Percentiles rank a stretch among this genome's conserved stretches.
Conservation (phyloP, 2,113 vertebrate species). For the Pao palembangensis region DNA sequence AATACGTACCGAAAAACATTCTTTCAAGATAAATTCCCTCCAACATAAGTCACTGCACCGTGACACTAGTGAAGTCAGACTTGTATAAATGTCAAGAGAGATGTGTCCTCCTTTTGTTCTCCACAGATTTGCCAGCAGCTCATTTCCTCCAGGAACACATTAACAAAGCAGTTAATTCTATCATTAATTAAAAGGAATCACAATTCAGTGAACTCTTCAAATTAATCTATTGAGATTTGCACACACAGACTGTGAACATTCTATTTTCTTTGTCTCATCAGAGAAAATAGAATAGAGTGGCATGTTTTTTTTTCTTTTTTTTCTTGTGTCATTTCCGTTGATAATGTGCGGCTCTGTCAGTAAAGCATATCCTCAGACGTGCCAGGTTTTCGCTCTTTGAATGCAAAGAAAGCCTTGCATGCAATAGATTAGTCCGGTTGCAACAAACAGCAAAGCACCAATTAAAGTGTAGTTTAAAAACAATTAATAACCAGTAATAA, state of each 20-base stretch:
- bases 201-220: slow-evolving; percentile 77
- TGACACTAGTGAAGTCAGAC: slow-evolving; percentile 63
- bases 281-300: slow-evolving; percentile 44
- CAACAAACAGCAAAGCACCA: not conserved
- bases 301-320: slow-evolving; percentile 14
- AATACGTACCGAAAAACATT: slow-evolving; percentile 50
- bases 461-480: too few species aligned
- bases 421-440: slow-evolving; percentile 14
- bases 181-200: slow-evolving; percentile 80
- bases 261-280: slow-evolving; percentile 61
- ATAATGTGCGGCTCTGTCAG: slow-evolving; percentile 47
- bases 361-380: slow-evolving; percentile 46
- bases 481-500: too few species aligned
- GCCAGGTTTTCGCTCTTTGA: slow-evolving; percentile 41
- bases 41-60: slow-evolving; percentile 60
- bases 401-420: slow-evolving; percentile 25
- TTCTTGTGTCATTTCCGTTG: slow-evolving; percentile 26
- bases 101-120: slow-evolving; percentile 72
- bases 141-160: slow-evolving; percentile 74
- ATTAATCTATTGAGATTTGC: slow-evolving; percentile 78
- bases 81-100: slow-evolving; percentile 73
- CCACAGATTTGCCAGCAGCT: slow-evolving; percentile 65
- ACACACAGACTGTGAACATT: slow-evolving; percentile 66
- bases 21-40: slow-evolving; percentile 64
- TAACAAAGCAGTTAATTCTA: slow-evolving; percentile 78